Conservation (phyloP, 2,797 vertebrate species). For the Poliocrania exsul region DNA sequence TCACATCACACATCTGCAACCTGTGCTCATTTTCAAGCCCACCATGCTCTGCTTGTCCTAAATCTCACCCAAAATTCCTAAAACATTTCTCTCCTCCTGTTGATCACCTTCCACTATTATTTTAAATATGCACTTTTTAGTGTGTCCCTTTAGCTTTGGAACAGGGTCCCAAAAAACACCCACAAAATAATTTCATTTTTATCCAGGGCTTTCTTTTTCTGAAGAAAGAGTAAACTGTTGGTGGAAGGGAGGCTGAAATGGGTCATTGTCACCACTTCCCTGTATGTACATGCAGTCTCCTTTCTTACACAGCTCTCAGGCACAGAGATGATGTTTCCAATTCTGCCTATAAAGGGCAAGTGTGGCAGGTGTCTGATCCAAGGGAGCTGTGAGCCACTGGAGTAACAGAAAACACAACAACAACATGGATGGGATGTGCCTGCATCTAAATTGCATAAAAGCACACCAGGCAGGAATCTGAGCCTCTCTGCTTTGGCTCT, state of each 20-base stretch:
- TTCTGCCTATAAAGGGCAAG: background rate
- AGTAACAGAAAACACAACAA: background rate
- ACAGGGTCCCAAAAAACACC: background rate
- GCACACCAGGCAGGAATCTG: background rate
- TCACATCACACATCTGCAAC: background rate
- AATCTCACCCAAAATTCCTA: background rate
- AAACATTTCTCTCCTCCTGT: background rate
- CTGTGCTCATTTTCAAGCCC: background rate
- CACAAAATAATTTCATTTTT: background rate
- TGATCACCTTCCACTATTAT: background rate
- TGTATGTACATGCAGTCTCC: background rate
- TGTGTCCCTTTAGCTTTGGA: background rate
- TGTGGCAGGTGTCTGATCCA: background rate
- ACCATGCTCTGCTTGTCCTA: background rate
- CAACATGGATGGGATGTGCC: background rate
- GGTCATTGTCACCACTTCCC: background rate
- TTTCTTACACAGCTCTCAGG: background rate
- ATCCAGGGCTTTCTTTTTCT: background rate
- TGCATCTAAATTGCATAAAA: background rate
- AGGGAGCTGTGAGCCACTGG: background rate
- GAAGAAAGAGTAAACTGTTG: background rate
- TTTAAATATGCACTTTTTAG: background rate
- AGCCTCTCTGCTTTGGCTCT: background rate
- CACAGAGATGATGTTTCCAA: background rate
- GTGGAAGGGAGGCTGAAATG: background rate